Base-by-base conservation (phyloP, 2,797 vertebrate species). In the Oryzias dopingdopingensis region DNA sequence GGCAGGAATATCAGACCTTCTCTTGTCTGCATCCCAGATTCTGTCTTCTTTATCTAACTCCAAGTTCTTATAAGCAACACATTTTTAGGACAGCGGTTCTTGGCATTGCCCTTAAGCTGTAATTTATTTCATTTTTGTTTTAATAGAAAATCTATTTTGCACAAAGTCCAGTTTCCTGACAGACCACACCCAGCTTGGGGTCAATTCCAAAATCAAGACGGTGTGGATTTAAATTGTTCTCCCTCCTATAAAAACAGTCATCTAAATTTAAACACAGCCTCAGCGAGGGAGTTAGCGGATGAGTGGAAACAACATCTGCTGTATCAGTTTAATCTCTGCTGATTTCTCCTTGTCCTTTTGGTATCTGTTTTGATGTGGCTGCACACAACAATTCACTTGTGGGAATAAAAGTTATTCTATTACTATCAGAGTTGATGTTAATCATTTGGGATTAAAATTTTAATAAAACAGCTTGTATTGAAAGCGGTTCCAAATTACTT, bases 101-200 rank as follows among this genome's bases (percentile, higher is more conserved):
- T 62, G 49, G 60, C 72, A 56, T 42, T 43, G 51, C 56, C n/a
- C 18, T 42, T 43, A 12, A 37, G 12, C 10, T 46, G 66, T 44
- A 44, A 14, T 40, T 61, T 17, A 42, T 55, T 49, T 54, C 26
- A 47, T 47, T 59, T 41, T 6, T 68, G 44, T 52, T 70, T 72
- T 57, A 75, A 75, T 48, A 40, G 62, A 70, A 70, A 73, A 42
- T 56, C 57, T 59, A 75, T 22, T 67, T 57, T 3, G 15, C 43
- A 72, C 24, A 46, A 68, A 8, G 65, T 47, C 75, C 59, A 60
- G 32, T 46, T 44, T 59, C 62, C 42, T 40, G 52, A 70, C 74
- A 74, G 82, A 67, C 81, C 74, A 76, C 82, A 74, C 69, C 80
- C 67, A 78, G 80, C 81, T 80, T 80, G 72, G 86, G 83, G 81